These are phyloP conservation scores for Styela clava DNA, from an alignment of 23 tunicate genomes.

Conservation along the genomic window DNA sequence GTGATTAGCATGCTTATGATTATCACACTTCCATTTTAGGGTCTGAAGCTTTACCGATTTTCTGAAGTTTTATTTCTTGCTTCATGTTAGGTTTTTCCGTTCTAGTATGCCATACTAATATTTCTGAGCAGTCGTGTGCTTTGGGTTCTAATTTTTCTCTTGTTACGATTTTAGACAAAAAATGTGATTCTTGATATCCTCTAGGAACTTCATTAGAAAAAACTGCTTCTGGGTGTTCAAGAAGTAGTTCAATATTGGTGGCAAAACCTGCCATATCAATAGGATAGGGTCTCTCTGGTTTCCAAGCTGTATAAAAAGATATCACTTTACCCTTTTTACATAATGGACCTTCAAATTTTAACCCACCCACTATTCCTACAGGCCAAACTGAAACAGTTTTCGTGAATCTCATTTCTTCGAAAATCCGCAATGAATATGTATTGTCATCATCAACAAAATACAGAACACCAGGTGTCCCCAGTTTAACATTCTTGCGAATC, in stretches of 20 bases:
- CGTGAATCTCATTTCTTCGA: conserved; percentile 85
- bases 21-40: conserved; percentile 73
- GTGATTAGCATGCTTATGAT: no score
- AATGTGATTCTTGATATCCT: conserved; percentile 81
- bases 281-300: conserved; percentile 94
- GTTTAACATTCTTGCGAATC: conserved; percentile 52
- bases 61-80: conserved; percentile 65
- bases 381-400: conserved; percentile 79
- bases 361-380: conserved; percentile 82
- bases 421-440: conserved; percentile 68
- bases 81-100: conserved; percentile 95
- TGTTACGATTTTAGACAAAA: conserved; percentile 61
- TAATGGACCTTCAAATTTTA: conserved; percentile 88
- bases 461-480: conserved; percentile 33
- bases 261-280: conserved; percentile 99
- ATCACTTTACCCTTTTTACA: conserved; percentile 73
- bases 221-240: conserved; percentile 37
- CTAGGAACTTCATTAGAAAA: conserved; percentile 70
- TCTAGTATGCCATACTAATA: conserved; percentile 96
- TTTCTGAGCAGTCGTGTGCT: conserved; percentile 73
- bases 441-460: conserved; percentile 98
- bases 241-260: conserved; percentile 53
- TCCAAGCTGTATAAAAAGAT: conserved; percentile 88
- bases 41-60: conserved; percentile 72
- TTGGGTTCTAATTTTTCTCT: conserved; percentile 54